Evolutionary conservation across 2,797 vertebrate genomes (phyloP).

Genomic region (Eremophila alpestris): DNA sequence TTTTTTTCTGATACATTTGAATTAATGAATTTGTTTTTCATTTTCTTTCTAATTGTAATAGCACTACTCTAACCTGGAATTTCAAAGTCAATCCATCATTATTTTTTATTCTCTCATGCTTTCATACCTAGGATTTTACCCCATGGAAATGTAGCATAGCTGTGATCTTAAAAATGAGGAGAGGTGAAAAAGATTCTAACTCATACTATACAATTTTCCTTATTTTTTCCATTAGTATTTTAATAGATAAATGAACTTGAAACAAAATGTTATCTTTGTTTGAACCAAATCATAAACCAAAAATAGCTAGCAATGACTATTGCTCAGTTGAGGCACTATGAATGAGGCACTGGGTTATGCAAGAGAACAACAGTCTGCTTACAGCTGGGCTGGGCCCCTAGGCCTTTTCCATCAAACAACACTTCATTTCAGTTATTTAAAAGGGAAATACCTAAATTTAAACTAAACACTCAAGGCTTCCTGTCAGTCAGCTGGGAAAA

Average conservation of each 20-base stretch:
- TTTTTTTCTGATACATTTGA: background rate
- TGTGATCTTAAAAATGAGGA: background rate
- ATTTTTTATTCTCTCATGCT: background rate
- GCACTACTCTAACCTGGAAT: background rate
- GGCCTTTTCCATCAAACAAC: background rate
- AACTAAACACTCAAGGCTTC: background rate
- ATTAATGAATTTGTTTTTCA: background rate
- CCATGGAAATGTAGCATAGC: background rate
- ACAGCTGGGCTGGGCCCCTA: background rate
- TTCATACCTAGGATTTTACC: background rate
- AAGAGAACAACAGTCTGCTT: background rate
- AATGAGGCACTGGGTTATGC: background rate
- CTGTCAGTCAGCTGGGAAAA: background rate
- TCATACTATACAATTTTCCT: background rate
- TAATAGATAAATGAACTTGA: background rate
- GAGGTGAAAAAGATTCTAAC: background rate
- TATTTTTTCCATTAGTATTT: background rate
- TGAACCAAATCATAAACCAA: background rate
- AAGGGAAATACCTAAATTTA: background rate
- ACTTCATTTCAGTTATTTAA: background rate
- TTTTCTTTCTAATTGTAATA: background rate
- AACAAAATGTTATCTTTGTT: background rate
- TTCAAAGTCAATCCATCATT: background rate
- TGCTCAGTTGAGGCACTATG: background rate
- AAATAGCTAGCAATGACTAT: background rate